These are phyloP conservation scores for Zosterops japonicus DNA, from an alignment of 2,113 vertebrate species.

Conservation along the genomic window DNA sequence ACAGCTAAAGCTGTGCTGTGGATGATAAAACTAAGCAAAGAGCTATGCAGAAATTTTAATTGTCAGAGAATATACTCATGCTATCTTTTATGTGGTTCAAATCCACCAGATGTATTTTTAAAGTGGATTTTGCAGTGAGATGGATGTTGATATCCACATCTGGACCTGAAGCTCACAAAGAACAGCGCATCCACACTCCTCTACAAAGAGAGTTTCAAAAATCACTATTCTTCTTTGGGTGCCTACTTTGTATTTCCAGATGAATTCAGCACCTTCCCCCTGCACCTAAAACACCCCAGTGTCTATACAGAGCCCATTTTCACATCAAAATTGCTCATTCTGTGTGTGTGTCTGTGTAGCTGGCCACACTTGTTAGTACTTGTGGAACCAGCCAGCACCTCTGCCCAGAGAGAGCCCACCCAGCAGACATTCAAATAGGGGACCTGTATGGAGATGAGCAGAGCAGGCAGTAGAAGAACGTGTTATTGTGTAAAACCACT, in stretches of 20 bases:
- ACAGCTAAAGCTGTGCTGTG: background rate
- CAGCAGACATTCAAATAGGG: constrained; percentile 14
- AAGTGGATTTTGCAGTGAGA: background rate
- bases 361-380: accelerated
- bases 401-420: background rate
- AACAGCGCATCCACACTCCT: background rate
- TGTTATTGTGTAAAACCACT: constrained; percentile 31
- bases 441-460: background rate
- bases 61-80: accelerated
- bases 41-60: background rate
- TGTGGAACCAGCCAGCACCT: background rate
- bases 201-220: background rate
- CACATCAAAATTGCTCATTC: accelerated
- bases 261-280: background rate
- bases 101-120: background rate
- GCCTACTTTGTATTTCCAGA: background rate
- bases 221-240: background rate
- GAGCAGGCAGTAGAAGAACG: background rate
- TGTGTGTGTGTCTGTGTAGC: accelerated
- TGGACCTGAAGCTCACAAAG: background rate
- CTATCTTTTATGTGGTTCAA: background rate
- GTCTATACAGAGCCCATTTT: accelerated
- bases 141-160: background rate
- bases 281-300: accelerated
- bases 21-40: background rate